These are phyloP conservation scores for Hippoglossus hippoglossus DNA, from an alignment of 2,797 vertebrate genomes.

Conservation along the genomic window DNA sequence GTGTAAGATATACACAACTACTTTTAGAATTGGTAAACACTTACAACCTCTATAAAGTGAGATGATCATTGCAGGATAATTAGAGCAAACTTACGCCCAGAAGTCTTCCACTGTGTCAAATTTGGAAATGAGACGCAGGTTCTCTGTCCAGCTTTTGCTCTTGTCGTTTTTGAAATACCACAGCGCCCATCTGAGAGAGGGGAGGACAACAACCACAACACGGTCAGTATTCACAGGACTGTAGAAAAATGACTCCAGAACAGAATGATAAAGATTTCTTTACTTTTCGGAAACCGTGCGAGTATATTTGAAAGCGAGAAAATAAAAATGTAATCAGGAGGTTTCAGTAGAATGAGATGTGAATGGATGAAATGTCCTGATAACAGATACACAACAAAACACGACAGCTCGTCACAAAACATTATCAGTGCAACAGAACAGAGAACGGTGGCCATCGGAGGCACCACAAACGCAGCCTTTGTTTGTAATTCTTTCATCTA, in stretches of 20 bases:
- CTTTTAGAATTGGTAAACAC: not conserved
- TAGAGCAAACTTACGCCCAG: slow-evolving; percentile 86
- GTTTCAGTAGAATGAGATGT: too few relatives aligned
- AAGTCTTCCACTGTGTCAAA: slow-evolving; percentile 91
- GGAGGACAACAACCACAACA: slow-evolving; percentile 12
- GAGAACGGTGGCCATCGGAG: slow-evolving; percentile 41
- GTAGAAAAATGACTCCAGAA: too few relatives aligned
- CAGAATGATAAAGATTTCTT: too few relatives aligned
- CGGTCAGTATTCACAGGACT: not conserved
- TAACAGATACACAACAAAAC: slow-evolving; percentile 26
- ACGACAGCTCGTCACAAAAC: slow-evolving; percentile 51
- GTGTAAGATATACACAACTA: too few relatives aligned
- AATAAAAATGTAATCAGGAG: too few relatives aligned
- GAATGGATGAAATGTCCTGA: not conserved
- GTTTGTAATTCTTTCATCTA: slow-evolving; percentile 71
- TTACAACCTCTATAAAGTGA: not conserved
- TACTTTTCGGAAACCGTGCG: too few relatives aligned
- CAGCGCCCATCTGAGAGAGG: slow-evolving; percentile 83
- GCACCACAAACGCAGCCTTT: slow-evolving; percentile 68
- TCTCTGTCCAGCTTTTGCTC: slow-evolving; percentile 89
- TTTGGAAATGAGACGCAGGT: slow-evolving; percentile 87
- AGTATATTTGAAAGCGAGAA: too few relatives aligned
- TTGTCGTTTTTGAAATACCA: slow-evolving; percentile 92
- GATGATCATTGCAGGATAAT: not conserved
- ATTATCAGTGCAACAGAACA: slow-evolving; percentile 55